Evolutionary conservation across 1,140 invertebrate genomes (phyloP).

Genomic region (Apis florea): DNA sequence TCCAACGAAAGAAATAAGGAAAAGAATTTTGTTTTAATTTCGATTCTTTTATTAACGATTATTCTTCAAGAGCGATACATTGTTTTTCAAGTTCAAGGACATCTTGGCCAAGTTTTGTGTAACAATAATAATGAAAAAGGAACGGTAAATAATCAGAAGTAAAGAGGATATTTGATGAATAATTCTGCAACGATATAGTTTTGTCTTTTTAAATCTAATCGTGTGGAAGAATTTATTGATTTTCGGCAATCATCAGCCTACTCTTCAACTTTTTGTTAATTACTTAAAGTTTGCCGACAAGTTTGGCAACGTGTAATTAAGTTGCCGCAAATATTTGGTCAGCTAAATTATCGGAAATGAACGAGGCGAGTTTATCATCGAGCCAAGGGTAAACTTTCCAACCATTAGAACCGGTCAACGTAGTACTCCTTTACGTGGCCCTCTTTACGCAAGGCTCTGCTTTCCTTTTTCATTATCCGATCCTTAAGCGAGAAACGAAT

Average conservation of each 20-base stretch:
- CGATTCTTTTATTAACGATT: too few relatives aligned
- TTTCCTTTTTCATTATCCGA: background rate
- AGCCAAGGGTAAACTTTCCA: slow-evolving; percentile 28
- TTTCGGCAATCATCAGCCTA: background rate
- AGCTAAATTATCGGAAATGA: slow-evolving; percentile 46
- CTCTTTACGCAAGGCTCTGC: background rate
- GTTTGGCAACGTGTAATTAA: slow-evolving; percentile 41
- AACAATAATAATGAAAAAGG: too few relatives aligned
- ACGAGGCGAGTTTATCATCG: slow-evolving; percentile 34
- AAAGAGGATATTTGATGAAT: background rate
- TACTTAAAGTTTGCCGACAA: slow-evolving; percentile 30
- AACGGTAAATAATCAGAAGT: background rate
- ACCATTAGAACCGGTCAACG: background rate
- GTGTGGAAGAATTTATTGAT: slow-evolving; percentile 32
- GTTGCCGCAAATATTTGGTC: slow-evolving; percentile 37
- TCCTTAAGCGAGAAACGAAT: background rate
- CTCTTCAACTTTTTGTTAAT: slow-evolving; percentile 39
- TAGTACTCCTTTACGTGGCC: background rate
- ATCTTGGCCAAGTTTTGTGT: too few relatives aligned
- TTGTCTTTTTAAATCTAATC: background rate
- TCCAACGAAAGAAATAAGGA: too few relatives aligned
- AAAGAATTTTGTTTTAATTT: too few relatives aligned
- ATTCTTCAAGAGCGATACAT: too few relatives aligned
- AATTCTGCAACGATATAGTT: background rate
- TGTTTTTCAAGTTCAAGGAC: too few relatives aligned